Evolutionary conservation across 2,797 vertebrate genomes (phyloP).

Genomic region (Babyrousa celebensis): DNA sequence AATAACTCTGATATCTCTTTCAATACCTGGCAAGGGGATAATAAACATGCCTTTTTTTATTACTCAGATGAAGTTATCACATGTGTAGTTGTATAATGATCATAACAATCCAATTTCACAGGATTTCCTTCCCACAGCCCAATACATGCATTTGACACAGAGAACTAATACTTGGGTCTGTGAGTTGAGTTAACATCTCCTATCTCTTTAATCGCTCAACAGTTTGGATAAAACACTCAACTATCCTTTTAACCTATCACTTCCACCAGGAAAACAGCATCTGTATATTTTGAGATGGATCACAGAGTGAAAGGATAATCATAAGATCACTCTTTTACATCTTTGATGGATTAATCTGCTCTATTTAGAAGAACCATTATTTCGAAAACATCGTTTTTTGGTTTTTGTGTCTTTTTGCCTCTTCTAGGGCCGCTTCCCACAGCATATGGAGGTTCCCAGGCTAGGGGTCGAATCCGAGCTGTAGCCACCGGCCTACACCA

Average conservation of each 20-base stretch:
- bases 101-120: too few relatives aligned
- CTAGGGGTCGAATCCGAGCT: too few relatives aligned
- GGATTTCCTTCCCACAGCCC: too few relatives aligned
- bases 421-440: too few relatives aligned
- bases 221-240: neutral
- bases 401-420: too few relatives aligned
- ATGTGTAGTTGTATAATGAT: too few relatives aligned
- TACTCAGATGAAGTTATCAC: too few relatives aligned
- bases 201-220: neutral
- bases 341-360: neutral
- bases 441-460: too few relatives aligned
- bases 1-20: slow-evolving; percentile 22
- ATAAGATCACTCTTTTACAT: neutral
- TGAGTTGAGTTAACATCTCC: neutral
- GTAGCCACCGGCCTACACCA: too few relatives aligned
- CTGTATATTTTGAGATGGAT: neutral
- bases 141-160: slow-evolving; percentile 52
- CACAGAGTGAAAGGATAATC: neutral
- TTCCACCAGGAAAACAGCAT: neutral
- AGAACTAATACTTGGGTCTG: neutral
- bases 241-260: neutral
- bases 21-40: slow-evolving; percentile 38
- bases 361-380: slow-evolving; percentile 36
- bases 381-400: slow-evolving; percentile 29
- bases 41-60: slow-evolving; percentile 50